These are phyloP conservation scores for Lamellibrachia satsuma DNA, from an alignment of 2,888 invertebrate genomes.

Conservation along the genomic window DNA sequence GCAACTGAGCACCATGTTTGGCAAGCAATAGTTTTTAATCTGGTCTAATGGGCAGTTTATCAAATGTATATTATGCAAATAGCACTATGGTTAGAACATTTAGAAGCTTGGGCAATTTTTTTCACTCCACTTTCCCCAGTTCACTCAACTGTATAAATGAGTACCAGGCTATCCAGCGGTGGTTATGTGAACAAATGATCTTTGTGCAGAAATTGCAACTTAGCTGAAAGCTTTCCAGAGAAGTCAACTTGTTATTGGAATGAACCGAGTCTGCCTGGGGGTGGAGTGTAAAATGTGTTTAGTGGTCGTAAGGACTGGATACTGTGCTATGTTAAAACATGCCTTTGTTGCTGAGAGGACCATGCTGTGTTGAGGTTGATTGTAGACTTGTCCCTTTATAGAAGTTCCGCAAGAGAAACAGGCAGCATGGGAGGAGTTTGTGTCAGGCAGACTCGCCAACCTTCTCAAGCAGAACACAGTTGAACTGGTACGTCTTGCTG, in stretches of 20 bases:
- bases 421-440: constrained; percentile 67
- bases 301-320: neutral
- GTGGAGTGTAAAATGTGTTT: neutral
- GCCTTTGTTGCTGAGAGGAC: neutral
- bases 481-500: constrained; percentile 62
- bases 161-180: too few species aligned
- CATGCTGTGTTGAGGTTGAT: constrained; percentile 8
- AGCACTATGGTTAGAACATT: neutral
- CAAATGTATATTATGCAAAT: neutral
- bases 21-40: neutral
- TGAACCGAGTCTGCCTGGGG: neutral
- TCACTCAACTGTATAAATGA: too few species aligned
- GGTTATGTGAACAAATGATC: too few species aligned
- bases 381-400: constrained; percentile 37
- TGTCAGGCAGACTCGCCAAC: constrained; percentile 63
- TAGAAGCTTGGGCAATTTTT: too few species aligned
- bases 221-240: too few species aligned
- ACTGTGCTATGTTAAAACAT: neutral
- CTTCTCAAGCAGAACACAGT: constrained; percentile 66
- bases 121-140: too few species aligned
- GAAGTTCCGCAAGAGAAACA: constrained; percentile 63
- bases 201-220: too few species aligned
- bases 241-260: neutral
- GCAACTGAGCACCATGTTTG: neutral
- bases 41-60: neutral